phyloP scores from a whole-genome alignment of 2,888 invertebrate genomes.

The Flabesymbios commensalis region DNA sequence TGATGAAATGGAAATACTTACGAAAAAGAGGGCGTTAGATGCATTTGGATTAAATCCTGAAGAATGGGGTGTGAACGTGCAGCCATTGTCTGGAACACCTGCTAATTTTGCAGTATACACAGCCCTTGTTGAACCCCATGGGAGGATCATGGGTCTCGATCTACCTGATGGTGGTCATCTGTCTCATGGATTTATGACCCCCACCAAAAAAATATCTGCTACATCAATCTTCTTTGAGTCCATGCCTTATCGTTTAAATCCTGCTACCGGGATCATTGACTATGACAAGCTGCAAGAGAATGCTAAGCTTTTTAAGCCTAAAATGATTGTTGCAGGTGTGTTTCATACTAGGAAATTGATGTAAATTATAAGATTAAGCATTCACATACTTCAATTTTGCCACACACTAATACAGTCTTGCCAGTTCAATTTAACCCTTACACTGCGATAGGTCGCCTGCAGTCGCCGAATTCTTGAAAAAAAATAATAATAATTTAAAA shows the following conservation, averaged over 20 bases:
- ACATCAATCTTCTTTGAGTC: constrained; percentile 98
- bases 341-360: too few relatives aligned
- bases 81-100: constrained; percentile 95
- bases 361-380: too few relatives aligned
- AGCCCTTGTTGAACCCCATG: constrained; percentile 80
- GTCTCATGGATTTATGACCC: constrained; percentile 79
- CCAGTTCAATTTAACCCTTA: too few relatives aligned
- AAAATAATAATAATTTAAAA: too few relatives aligned
- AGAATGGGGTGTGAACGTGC: constrained; percentile 77
- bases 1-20: constrained; percentile 88
- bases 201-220: constrained; percentile 91
- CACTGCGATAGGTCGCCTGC: too few relatives aligned
- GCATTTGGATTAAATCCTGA: constrained; percentile 80
- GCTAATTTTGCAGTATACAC: constrained; percentile 98
- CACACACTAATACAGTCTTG: too few relatives aligned
- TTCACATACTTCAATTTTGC: too few relatives aligned
- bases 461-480: too few relatives aligned
- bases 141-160: constrained; percentile 92
- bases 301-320: constrained; percentile 87
- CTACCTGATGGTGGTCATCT: constrained; percentile 94
- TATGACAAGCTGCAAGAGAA: constrained; percentile 84
- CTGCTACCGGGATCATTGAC: constrained; percentile 84
- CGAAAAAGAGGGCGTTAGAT: constrained; percentile 84
- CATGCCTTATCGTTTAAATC: constrained; percentile 90
- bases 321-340: constrained; percentile 84